These are phyloP conservation scores for Clunio marinus DNA, from an alignment of 2,888 invertebrate genomes.

Conservation along the genomic window DNA sequence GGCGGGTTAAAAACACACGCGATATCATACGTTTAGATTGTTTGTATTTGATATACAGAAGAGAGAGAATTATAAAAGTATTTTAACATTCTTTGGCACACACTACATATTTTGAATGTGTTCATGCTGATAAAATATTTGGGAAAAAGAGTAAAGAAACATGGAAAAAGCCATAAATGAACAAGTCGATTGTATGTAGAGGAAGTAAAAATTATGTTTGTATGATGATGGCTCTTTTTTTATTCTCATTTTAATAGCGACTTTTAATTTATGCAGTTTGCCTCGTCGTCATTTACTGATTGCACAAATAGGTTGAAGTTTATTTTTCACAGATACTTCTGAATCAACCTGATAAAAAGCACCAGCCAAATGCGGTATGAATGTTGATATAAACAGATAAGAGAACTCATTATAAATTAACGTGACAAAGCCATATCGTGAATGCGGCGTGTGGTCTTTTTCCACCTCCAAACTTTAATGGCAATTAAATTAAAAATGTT, in stretches of 20 bases:
- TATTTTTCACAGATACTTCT: too few relatives aligned
- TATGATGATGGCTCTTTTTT: constrained; percentile 19
- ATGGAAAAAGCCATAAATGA: neutral
- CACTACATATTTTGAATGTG: constrained; percentile 14
- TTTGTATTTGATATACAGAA: constrained; percentile 35
- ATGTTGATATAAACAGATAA: too few relatives aligned
- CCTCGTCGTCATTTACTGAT: too few relatives aligned
- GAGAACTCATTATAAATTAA: neutral
- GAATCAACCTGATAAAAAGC: too few relatives aligned
- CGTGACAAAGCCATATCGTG: constrained; percentile 2
- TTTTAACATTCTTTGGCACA: neutral
- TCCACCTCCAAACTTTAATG: too few relatives aligned
- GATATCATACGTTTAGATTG: constrained; percentile 30
- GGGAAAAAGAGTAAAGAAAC: neutral
- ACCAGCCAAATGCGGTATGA: too few relatives aligned
- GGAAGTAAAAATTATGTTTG: constrained; percentile 30
- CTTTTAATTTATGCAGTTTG: too few relatives aligned
- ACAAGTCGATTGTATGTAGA: constrained; percentile 29
- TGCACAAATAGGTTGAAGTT: too few relatives aligned
- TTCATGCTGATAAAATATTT: constrained; percentile 13
- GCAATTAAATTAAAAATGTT: neutral
- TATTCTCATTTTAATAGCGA: neutral
- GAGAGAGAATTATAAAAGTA: neutral
- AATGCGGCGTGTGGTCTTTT: neutral
- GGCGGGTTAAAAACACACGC: constrained; percentile 28